A percentile compares a stretch with the other conserved stretches of the same genome.
These are phyloP conservation scores for Furcifer pardalis DNA, from an alignment of 2,797 vertebrate species.

Conservation along the genomic window DNA sequence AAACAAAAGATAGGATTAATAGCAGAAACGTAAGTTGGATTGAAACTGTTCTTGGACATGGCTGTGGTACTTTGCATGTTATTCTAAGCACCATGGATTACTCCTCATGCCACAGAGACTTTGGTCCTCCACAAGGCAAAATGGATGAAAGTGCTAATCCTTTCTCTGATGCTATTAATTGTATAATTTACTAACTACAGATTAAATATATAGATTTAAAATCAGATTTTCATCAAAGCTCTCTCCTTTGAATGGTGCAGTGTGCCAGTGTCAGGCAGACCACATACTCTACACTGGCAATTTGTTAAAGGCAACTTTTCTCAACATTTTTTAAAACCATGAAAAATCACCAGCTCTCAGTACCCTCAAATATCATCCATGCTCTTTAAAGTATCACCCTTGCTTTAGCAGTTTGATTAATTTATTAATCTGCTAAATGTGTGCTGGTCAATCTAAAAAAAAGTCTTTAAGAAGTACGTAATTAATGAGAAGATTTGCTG, in stretches of 20 bases:
- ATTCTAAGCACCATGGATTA: neutral
- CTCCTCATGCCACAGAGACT: neutral
- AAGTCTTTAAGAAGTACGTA: neutral
- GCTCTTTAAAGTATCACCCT: neutral
- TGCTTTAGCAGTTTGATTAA: neutral
- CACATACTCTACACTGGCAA: neutral
- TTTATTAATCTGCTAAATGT: conserved; percentile 24
- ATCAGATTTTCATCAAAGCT: conserved; percentile 35
- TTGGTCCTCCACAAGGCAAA: neutral
- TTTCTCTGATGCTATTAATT: conserved; percentile 30
- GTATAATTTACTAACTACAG: conserved; percentile 16
- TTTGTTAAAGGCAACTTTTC: neutral
- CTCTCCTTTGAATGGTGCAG: neutral
- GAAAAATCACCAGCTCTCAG: neutral
- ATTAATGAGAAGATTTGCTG: neutral
- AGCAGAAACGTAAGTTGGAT: neutral
- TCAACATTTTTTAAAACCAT: neutral
- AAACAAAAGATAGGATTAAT: conserved; percentile 15
- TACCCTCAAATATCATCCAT: no score
- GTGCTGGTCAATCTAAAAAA: neutral
- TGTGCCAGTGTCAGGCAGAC: neutral
- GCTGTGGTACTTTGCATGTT: neutral
- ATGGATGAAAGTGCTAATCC: conserved; percentile 1
- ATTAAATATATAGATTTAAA: conserved; percentile 31
- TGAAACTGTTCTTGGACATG: neutral